These are phyloP conservation scores for Trissolcus brochymenae DNA, from an alignment of 2,888 invertebrate genomes.

Conservation along the genomic window DNA sequence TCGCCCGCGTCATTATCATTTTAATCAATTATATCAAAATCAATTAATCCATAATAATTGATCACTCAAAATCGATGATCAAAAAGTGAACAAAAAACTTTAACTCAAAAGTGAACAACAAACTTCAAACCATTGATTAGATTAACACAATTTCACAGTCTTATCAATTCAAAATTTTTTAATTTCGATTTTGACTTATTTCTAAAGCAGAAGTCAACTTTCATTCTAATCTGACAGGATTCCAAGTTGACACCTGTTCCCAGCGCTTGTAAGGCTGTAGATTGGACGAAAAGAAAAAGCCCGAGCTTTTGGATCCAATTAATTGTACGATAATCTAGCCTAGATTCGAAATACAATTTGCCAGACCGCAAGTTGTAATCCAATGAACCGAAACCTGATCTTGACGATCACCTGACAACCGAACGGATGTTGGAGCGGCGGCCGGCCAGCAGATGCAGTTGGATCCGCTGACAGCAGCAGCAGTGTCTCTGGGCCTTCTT, in stretches of 20 bases:
- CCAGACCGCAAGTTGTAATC: slow-evolving; percentile 5
- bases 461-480: slow-evolving; percentile 73
- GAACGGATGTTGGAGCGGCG: slow-evolving; percentile 71
- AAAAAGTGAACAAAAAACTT: too few relatives aligned
- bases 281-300: slow-evolving; percentile 12
- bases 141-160: too few relatives aligned
- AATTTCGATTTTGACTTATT: too few relatives aligned
- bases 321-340: slow-evolving; percentile 35
- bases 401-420: slow-evolving; percentile 69
- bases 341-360: slow-evolving; percentile 51
- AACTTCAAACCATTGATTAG: too few relatives aligned
- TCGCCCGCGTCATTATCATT: too few relatives aligned
- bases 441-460: slow-evolving; percentile 72
- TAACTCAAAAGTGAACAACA: too few relatives aligned
- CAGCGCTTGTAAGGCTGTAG: slow-evolving; percentile 41
- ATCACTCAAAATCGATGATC: background rate
- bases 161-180: too few relatives aligned
- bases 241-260: slow-evolving; percentile 30
- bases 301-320: slow-evolving; percentile 35
- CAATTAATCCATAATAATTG: too few relatives aligned
- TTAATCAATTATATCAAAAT: too few relatives aligned
- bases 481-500: slow-evolving; percentile 68
- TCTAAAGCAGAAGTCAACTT: too few relatives aligned
- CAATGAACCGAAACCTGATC: slow-evolving; percentile 32
- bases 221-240: too few relatives aligned